Evolutionary conservation across 64 coral and sea anemone genomes (phyloP).

Genomic region (Montipora foliosa): DNA sequence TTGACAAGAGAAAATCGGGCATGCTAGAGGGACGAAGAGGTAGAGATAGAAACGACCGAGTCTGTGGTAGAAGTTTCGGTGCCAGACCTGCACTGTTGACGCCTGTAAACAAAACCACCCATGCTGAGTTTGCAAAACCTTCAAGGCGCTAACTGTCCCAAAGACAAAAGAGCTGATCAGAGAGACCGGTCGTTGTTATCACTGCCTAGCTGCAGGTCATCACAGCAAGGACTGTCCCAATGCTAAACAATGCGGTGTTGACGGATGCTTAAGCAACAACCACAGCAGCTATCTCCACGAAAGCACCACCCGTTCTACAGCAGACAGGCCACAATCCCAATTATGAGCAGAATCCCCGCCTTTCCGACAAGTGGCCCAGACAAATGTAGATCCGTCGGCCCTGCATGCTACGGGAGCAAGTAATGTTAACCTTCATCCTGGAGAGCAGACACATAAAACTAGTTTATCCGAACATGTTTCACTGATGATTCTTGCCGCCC

Average conservation of each 20-base stretch:
- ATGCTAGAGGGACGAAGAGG: conserved; percentile 10
- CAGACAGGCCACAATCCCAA: neutral
- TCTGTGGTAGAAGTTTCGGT: conserved; percentile 6
- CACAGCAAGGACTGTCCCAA: conserved; percentile 9
- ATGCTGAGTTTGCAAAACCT: conserved; percentile 15
- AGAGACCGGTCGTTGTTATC: conserved; percentile 3
- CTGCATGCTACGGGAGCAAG: neutral
- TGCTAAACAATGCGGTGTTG: neutral
- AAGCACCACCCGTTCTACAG: neutral
- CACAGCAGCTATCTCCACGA: neutral
- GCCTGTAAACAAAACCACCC: conserved; percentile 48
- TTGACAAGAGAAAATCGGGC: neutral
- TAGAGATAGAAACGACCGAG: neutral
- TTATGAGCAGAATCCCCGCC: neutral
- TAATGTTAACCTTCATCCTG: neutral
- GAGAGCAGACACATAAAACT: neutral
- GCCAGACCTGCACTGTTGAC: conserved; percentile 31
- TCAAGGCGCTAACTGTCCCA: conserved; percentile 10
- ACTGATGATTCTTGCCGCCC: conserved; percentile 33
- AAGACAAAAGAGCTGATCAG: conserved; percentile 39
- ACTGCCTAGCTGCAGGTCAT: conserved; percentile 20
- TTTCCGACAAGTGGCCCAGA: too few relatives aligned
- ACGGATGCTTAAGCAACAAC: neutral
- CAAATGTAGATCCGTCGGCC: too few relatives aligned
- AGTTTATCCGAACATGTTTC: conserved; percentile 22